Conservation (phyloP, 2,888 invertebrate species). For the Rhaphigaster nebulosa region DNA sequence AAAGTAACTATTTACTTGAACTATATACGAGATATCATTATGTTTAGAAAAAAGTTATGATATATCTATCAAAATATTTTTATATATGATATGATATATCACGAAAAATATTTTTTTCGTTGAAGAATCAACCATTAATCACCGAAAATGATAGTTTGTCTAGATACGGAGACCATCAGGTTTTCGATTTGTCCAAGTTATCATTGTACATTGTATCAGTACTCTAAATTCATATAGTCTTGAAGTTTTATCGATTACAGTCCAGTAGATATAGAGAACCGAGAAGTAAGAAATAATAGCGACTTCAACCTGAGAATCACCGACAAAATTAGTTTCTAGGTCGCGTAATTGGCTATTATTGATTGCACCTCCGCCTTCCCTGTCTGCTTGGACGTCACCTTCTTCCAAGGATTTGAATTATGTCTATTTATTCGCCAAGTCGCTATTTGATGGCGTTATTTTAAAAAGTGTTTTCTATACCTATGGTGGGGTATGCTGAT, state of each 20-base stretch:
- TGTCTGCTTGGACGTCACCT: background rate
- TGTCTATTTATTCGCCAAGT: background rate
- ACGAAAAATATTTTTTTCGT: too few relatives aligned
- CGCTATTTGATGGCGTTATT: background rate
- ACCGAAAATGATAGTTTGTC: background rate
- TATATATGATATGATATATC: too few relatives aligned
- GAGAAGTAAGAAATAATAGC: background rate
- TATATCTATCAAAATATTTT: too few relatives aligned
- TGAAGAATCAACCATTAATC: background rate
- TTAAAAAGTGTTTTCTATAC: background rate
- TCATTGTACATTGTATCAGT: background rate
- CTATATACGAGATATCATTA: too few relatives aligned
- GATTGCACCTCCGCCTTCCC: background rate
- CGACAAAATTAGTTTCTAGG: slow-evolving; percentile 26
- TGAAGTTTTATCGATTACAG: background rate
- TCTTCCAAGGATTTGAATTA: background rate
- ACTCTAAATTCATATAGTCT: background rate
- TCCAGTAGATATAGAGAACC: too few relatives aligned
- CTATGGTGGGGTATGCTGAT: background rate
- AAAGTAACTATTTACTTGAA: too few relatives aligned
- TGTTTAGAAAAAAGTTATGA: too few relatives aligned
- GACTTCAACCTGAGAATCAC: background rate
- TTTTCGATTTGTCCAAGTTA: background rate
- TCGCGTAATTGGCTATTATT: slow-evolving; percentile 34
- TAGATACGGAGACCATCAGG: background rate